These are phyloP conservation scores for Chiloscyllium punctatum DNA, from an alignment of 2,797 vertebrate species.

Conservation along the genomic window DNA sequence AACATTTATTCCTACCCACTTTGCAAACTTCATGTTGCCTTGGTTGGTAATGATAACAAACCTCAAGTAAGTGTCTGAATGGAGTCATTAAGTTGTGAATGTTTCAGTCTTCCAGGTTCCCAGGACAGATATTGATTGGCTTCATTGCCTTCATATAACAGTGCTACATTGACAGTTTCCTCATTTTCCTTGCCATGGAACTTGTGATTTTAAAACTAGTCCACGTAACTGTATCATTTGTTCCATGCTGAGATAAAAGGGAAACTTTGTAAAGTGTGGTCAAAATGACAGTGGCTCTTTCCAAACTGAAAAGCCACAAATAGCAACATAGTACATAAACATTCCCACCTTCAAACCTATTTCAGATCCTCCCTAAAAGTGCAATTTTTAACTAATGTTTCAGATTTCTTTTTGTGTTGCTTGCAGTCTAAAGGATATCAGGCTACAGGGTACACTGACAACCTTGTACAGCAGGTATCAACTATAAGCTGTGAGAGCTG, in stretches of 20 bases:
- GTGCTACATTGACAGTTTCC: background rate
- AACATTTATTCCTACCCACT: background rate
- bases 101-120: background rate
- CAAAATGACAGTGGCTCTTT: too few species aligned
- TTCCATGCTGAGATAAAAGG: background rate
- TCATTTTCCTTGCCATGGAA: background rate
- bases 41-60: background rate
- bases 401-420: background rate
- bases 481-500: background rate
- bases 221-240: background rate
- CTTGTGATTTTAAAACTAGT: background rate
- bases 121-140: background rate
- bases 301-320: too few species aligned
- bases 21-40: background rate
- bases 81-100: background rate
- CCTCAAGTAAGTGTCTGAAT: background rate
- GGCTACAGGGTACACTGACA: background rate
- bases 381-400: background rate
- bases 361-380: background rate
- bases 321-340: background rate
- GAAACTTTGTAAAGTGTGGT: too few species aligned
- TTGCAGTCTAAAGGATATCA: background rate
- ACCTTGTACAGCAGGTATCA: background rate
- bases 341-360: background rate
- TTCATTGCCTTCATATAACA: background rate